phyloP scores from a whole-genome alignment of 2,113 vertebrate genomes.

The Acrocephalus kingi region DNA sequence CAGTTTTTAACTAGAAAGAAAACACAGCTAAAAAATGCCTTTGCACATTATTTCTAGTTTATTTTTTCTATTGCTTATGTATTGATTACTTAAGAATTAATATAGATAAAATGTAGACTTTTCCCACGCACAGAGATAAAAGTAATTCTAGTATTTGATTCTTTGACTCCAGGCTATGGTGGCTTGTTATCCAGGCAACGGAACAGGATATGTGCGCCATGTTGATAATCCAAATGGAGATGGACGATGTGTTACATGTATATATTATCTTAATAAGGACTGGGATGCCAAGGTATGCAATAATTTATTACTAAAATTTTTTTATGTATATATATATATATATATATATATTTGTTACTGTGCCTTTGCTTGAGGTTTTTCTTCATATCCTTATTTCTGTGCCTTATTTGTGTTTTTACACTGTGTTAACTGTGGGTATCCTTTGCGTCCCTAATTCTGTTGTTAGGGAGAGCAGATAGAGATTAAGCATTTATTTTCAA shows the following conservation, averaged over 20 bases:
- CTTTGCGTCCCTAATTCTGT: not conserved
- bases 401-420: not conserved
- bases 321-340: too few relatives aligned
- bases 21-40: not conserved
- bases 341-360: not conserved
- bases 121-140: not conserved
- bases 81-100: not conserved
- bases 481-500: not conserved
- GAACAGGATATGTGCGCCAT: constrained; percentile 93
- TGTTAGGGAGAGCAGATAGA: not conserved
- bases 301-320: not conserved
- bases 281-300: constrained; percentile 93
- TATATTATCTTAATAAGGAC: constrained; percentile 98
- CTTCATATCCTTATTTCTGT: not conserved
- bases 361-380: not conserved
- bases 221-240: constrained; percentile 96
- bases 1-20: not conserved
- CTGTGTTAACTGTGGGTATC: not conserved
- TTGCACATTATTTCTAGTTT: not conserved
- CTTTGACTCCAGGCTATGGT: constrained; percentile 89
- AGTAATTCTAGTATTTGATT: not conserved
- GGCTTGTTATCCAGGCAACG: constrained; percentile 94
- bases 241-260: constrained; percentile 95
- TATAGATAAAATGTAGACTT: not conserved
- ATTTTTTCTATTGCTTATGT: not conserved